phyloP scores from a whole-genome alignment of 1,140 invertebrate genomes.

The Bombus difficillimus region DNA sequence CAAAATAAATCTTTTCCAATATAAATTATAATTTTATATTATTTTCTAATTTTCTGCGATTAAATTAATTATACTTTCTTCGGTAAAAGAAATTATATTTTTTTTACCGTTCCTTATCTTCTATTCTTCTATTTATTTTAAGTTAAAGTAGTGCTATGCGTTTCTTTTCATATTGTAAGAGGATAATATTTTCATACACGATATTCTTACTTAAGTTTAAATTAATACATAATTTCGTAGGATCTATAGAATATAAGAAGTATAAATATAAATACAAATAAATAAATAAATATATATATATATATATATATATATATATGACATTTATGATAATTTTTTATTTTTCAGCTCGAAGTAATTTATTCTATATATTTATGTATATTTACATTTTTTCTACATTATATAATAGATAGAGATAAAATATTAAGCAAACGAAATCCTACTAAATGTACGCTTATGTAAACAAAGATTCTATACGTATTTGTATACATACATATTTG shows the following conservation, averaged over 20 bases:
- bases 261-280: background rate
- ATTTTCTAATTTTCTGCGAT: background rate
- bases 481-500: too few species aligned
- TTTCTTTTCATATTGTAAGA: background rate
- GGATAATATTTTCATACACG: background rate
- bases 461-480: too few species aligned
- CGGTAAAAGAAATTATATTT: background rate
- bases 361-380: background rate
- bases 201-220: background rate
- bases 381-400: background rate
- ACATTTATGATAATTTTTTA: background rate
- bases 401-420: too few species aligned
- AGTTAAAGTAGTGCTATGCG: background rate
- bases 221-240: background rate
- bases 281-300: background rate
- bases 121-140: background rate
- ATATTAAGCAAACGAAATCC: too few species aligned
- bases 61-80: background rate
- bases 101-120: too few species aligned
- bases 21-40: background rate
- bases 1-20: background rate
- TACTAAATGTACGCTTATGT: too few species aligned
- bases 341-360: background rate
- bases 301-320: background rate
- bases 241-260: background rate